Percentiles rank a stretch among this genome's conserved stretches.
Evolutionary conservation across 2,888 invertebrate species (phyloP).

Genomic region (Alsophila aescularia): DNA sequence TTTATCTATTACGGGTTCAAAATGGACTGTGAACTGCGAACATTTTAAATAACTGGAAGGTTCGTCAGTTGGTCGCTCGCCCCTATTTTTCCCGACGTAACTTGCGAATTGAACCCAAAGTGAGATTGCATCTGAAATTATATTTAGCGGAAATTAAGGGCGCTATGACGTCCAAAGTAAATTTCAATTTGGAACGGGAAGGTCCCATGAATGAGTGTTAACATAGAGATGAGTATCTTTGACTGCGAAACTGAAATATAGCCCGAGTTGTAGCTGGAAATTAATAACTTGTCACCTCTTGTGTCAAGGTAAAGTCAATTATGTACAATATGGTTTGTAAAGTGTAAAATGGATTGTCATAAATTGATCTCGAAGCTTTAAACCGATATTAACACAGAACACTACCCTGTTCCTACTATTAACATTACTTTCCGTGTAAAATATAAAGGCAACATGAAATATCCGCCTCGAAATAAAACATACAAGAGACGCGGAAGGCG

Average conservation of each 20-base stretch:
- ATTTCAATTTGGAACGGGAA: slow-evolving; percentile 73
- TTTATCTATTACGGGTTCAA: slow-evolving; percentile 54
- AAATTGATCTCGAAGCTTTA: no score
- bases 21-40: slow-evolving; percentile 44
- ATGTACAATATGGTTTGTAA: neutral
- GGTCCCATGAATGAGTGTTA: slow-evolving; percentile 57
- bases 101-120: slow-evolving; percentile 65
- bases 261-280: slow-evolving; percentile 40
- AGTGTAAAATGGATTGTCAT: no score
- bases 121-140: slow-evolving; percentile 77
- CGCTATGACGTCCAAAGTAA: slow-evolving; percentile 71
- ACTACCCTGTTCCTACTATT: neutral
- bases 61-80: slow-evolving; percentile 16
- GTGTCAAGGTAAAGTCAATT: slow-evolving; percentile 7
- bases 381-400: neutral
- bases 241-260: slow-evolving; percentile 40
- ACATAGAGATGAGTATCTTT: slow-evolving; percentile 50
- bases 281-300: slow-evolving; percentile 32
- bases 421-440: neutral
- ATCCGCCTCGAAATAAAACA: neutral
- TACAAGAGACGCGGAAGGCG: slow-evolving; percentile 22
- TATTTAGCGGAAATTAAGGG: slow-evolving; percentile 79
- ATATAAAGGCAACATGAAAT: neutral
- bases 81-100: slow-evolving; percentile 40
- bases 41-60: slow-evolving; percentile 37